Base-by-base conservation (phyloP, 2,888 invertebrate genomes). In the Rhagium mordax region DNA sequence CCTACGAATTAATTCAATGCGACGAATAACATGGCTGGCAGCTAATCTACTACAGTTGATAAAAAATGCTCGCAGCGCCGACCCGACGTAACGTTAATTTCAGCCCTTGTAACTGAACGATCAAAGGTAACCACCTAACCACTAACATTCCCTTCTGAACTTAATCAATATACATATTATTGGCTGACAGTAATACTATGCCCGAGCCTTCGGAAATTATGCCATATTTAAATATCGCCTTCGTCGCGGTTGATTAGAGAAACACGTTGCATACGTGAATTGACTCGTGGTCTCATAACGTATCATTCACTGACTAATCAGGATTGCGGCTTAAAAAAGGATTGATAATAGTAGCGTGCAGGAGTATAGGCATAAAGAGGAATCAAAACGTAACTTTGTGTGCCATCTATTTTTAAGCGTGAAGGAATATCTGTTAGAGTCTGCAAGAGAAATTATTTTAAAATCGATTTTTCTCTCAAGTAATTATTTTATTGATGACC, bases 51-150 rank as follows among this genome's bases (percentile, higher is more conserved):
- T 27, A 21, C 13, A 53, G 55, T 13, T 57, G 6, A 8, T 18
- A 33, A 59, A 59, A 59, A 33, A 33, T 13, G 15, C 59, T 13
- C 20, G 16, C 59, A 33, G 33, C 33, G 33, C 33, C 59, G 18
- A 59, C 59, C 33, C 59, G 18, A 59, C 59, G 33, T 33, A 13
- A 59, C 13, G 33, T 33, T 29, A 59, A 59, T 29, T 33, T 33
- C 33, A 18, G 29, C 59, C 60, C 47, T 72, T 57, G 72, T 64
- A 62, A 61, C 53, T 51, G 62, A 72, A 53, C 49, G 72, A 72
- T 72, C 72, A 72, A 72, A 72, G 72, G 69, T 69, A 72, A 41
- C 72, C 68, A 16, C 72, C 49, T 68, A 51, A 29, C 69, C 64
- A 27, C 48, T 18, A 65, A 69, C 59, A 69, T 60, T 27, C 64